Conservation (phyloP, 2,113 vertebrate species). For the Zapornia atra region DNA sequence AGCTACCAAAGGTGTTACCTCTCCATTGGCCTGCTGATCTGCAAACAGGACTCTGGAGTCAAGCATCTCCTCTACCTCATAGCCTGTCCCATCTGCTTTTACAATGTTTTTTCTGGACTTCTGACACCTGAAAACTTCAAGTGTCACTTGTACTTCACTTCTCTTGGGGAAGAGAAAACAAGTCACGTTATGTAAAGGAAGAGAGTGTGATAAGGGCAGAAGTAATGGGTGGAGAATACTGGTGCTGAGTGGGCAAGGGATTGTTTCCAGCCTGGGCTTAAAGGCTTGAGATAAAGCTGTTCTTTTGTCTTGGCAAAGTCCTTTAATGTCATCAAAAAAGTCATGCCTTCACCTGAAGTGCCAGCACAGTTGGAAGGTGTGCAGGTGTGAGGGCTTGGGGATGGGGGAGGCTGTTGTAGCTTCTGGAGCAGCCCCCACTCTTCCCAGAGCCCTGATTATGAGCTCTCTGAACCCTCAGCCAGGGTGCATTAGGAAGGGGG, state of each 20-base stretch:
- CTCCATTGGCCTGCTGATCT: not conserved
- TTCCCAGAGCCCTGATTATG: fast-evolving
- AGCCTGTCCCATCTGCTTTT: not conserved
- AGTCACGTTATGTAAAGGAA: fast-evolving
- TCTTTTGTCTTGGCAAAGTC: not conserved
- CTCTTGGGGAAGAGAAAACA: not conserved
- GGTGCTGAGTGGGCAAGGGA: not conserved
- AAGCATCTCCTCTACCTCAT: fast-evolving
- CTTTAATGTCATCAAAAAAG: not conserved
- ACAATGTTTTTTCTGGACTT: not conserved
- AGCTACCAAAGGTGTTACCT: not conserved
- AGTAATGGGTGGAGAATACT: not conserved
- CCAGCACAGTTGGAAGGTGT: fast-evolving
- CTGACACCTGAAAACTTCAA: not conserved
- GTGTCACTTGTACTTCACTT: not conserved
- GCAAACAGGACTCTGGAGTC: not conserved
- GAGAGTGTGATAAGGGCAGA: not conserved
- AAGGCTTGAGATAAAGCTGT: not conserved
- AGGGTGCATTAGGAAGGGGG: fast-evolving
- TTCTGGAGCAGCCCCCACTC: not conserved
- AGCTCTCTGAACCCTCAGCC: not conserved
- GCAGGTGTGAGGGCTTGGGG: not conserved
- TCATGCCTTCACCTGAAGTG: not conserved
- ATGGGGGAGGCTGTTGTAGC: not conserved
- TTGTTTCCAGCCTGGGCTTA: not conserved